Percentiles rank a stretch among this genome's conserved stretches.
These are phyloP conservation scores for Phytoseiulus persimilis DNA, from an alignment of 2,888 invertebrate genomes.

Conservation along the genomic window DNA sequence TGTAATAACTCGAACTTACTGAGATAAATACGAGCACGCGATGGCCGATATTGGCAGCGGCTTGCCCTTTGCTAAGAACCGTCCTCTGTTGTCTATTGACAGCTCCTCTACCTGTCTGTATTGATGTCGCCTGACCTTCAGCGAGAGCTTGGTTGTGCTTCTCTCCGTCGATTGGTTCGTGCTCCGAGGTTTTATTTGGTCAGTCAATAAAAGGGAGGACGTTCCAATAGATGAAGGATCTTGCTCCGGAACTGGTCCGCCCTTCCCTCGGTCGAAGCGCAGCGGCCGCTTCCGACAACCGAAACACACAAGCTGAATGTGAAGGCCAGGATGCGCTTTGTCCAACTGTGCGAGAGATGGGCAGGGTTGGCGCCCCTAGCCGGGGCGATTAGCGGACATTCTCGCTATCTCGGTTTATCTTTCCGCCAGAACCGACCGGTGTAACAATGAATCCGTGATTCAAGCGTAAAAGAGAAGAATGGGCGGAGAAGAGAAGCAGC, in stretches of 20 bases:
- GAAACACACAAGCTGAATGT: no score
- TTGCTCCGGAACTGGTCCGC: background rate
- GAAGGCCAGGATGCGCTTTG: background rate
- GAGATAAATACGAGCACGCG: background rate
- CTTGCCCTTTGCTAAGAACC: background rate
- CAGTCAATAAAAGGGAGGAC: background rate
- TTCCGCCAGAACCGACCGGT: background rate
- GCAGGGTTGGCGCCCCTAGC: background rate
- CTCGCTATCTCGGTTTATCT: background rate
- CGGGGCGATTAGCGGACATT: background rate
- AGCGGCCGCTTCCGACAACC: background rate
- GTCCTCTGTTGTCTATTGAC: background rate
- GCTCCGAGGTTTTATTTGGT: background rate
- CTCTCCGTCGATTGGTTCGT: background rate
- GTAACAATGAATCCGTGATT: background rate
- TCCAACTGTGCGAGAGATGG: background rate
- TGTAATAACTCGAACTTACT: background rate
- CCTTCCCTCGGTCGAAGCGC: background rate
- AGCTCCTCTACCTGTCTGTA: background rate
- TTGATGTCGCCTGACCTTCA: background rate
- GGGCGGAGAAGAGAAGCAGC: background rate
- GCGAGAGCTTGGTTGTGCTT: background rate
- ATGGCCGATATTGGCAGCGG: background rate
- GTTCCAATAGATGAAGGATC: background rate
- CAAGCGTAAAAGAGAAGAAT: background rate